Conservation (phyloP, 2,113 vertebrate genomes). For the Vireo altiloquus region DNA sequence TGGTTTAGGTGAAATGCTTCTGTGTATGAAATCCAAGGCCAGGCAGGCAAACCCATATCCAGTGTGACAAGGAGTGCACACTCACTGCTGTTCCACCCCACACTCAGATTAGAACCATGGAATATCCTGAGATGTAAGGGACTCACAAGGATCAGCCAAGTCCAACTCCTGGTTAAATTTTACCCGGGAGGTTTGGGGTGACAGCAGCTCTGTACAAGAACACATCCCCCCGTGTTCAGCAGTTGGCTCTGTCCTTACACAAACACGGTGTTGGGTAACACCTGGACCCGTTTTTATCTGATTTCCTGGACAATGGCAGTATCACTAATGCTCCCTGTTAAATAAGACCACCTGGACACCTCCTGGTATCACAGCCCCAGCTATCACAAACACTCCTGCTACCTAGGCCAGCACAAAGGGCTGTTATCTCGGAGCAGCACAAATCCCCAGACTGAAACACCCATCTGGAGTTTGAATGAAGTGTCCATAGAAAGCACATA, state of each 20-base stretch:
- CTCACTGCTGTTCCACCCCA: not conserved
- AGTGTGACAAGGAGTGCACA: not conserved
- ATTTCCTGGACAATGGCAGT: conserved; percentile 34
- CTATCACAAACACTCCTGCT: conserved; percentile 31
- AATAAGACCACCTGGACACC: conserved; percentile 49
- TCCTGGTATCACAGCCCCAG: conserved; percentile 1
- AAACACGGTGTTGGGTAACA: conserved; percentile 44
- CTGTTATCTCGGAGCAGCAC: conserved; percentile 39
- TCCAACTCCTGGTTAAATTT: not conserved
- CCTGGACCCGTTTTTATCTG: conserved; percentile 22
- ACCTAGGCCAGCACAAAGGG: not conserved
- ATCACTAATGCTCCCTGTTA: not conserved
- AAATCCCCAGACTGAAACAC: conserved; percentile 24
- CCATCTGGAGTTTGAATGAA: conserved; percentile 52
- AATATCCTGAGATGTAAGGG: not conserved
- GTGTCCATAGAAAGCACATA: not conserved
- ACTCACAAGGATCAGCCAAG: not conserved
- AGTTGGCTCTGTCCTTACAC: not conserved
- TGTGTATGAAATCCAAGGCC: not conserved
- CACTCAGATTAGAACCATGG: not conserved
- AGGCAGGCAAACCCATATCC: not conserved
- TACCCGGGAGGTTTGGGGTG: not conserved
- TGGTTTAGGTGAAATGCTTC: not conserved
- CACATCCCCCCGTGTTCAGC: not conserved
- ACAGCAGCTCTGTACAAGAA: not conserved